These are phyloP conservation scores for Julus scanicus DNA, from an alignment of 2,888 invertebrate genomes.

Conservation along the genomic window DNA sequence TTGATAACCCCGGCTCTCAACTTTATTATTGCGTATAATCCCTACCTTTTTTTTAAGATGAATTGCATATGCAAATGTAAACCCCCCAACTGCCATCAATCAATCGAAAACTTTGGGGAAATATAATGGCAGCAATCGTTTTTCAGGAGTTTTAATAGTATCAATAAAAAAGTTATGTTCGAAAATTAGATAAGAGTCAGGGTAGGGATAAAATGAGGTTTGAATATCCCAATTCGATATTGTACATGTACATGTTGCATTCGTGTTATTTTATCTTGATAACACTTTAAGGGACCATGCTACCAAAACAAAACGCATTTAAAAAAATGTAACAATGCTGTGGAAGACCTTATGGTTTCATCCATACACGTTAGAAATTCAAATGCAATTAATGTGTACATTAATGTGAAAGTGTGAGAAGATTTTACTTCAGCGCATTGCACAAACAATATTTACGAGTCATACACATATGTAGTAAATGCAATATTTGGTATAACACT, in stretches of 20 bases:
- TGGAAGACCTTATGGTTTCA: too few relatives aligned
- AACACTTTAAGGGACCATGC: too few relatives aligned
- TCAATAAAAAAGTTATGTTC: background rate
- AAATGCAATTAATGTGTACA: too few relatives aligned
- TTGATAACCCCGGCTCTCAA: background rate
- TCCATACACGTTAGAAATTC: too few relatives aligned
- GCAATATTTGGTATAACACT: too few relatives aligned
- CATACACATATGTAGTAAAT: too few relatives aligned
- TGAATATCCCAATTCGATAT: background rate
- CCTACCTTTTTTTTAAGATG: background rate
- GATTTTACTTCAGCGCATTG: too few relatives aligned
- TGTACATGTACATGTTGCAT: background rate
- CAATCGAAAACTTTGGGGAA: background rate
- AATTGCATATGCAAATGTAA: background rate
- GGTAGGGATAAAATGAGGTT: background rate
- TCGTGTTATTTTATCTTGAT: too few relatives aligned
- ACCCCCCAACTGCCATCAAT: background rate
- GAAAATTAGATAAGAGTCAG: background rate
- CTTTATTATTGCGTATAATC: conserved; percentile 17
- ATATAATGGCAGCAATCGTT: background rate
- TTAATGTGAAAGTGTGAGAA: too few relatives aligned
- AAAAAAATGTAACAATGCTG: too few relatives aligned
- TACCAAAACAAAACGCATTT: too few relatives aligned
- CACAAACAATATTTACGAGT: too few relatives aligned
- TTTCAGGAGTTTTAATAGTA: background rate